Percentiles rank a stretch among this genome's conserved stretches.
Conservation (phyloP, 2,888 invertebrate genomes). For the Ypsolopha scabrella region DNA sequence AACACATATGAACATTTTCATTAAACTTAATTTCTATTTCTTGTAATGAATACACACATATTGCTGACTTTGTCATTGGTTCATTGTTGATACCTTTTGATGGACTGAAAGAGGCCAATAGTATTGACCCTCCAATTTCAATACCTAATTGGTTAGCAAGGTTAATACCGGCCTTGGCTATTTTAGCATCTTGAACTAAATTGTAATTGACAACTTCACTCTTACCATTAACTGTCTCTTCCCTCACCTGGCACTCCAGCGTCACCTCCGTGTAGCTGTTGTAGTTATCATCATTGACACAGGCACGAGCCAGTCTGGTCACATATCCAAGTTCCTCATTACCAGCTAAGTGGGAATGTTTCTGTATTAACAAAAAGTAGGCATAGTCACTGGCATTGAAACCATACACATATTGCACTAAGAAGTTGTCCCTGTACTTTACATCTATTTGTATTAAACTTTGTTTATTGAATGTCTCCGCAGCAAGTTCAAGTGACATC, state of each 20-base stretch:
- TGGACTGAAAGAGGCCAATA: conserved; percentile 92
- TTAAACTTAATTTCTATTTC: conserved; percentile 94
- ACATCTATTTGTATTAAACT: conserved; percentile 90
- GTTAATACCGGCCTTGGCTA: conserved; percentile 86
- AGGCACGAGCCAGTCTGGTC: conserved; percentile 90
- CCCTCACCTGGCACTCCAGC: conserved; percentile 82
- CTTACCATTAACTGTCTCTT: conserved; percentile 65
- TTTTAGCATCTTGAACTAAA: conserved; percentile 92
- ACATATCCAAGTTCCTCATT: conserved; percentile 93
- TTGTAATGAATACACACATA: conserved; percentile 92
- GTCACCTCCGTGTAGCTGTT: conserved; percentile 98
- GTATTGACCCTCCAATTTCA: conserved; percentile 81
- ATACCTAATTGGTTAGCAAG: conserved; percentile 86
- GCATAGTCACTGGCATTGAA: conserved; percentile 96
- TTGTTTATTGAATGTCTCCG: conserved; percentile 87
- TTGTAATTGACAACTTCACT: conserved; percentile 79
- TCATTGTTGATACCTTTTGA: conserved; percentile 89
- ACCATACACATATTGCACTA: conserved; percentile 96
- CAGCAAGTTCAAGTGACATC: conserved; percentile 82
- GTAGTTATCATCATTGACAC: conserved; percentile 94
- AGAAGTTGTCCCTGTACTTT: conserved; percentile 93
- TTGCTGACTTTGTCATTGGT: conserved; percentile 84
- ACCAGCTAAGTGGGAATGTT: conserved; percentile 88
- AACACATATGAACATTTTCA: conserved; percentile 97
- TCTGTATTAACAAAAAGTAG: conserved; percentile 96